These are phyloP conservation scores for Blastobasis adustella DNA, from an alignment of 2,888 invertebrate species.

Conservation along the genomic window DNA sequence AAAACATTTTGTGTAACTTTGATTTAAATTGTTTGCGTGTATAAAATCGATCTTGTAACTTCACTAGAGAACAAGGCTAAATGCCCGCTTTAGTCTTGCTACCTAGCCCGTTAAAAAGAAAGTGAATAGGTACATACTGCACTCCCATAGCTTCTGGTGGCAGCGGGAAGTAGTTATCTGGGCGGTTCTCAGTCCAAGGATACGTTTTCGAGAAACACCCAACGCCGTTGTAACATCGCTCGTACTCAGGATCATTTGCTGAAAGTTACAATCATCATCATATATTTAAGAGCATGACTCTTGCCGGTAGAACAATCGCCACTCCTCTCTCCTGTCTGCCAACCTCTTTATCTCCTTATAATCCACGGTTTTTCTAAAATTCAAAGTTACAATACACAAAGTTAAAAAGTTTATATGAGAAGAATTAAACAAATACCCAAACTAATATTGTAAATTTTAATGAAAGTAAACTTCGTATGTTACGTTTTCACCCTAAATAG, in stretches of 20 bases:
- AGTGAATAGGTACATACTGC: slow-evolving; percentile 39
- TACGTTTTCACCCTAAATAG: too few species aligned
- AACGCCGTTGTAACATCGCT: slow-evolving; percentile 84
- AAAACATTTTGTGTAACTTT: too few species aligned
- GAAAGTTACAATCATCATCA: slow-evolving; percentile 22
- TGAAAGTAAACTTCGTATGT: neutral
- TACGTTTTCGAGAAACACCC: slow-evolving; percentile 87
- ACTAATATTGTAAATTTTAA: neutral
- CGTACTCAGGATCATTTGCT: slow-evolving; percentile 63
- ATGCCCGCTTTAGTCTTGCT: too few species aligned
- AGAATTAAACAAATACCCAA: slow-evolving; percentile 11
- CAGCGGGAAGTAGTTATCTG: slow-evolving; percentile 86
- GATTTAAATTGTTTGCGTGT: too few species aligned
- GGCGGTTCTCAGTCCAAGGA: slow-evolving; percentile 87
- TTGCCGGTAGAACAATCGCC: too few species aligned
- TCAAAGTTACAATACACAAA: slow-evolving; percentile 12
- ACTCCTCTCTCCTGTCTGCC: too few species aligned
- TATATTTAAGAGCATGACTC: too few species aligned
- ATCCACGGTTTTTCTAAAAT: too few species aligned
- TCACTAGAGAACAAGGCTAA: too few species aligned
- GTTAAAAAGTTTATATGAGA: slow-evolving; percentile 9
- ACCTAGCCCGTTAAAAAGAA: too few species aligned
- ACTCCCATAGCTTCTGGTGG: slow-evolving; percentile 77
- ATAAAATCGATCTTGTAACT: too few species aligned
- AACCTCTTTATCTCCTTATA: too few species aligned